A percentile compares a stretch with the other conserved stretches of the same genome.
Evolutionary conservation across 2,113 vertebrate genomes (phyloP).

Genomic region (Upupa epops): DNA sequence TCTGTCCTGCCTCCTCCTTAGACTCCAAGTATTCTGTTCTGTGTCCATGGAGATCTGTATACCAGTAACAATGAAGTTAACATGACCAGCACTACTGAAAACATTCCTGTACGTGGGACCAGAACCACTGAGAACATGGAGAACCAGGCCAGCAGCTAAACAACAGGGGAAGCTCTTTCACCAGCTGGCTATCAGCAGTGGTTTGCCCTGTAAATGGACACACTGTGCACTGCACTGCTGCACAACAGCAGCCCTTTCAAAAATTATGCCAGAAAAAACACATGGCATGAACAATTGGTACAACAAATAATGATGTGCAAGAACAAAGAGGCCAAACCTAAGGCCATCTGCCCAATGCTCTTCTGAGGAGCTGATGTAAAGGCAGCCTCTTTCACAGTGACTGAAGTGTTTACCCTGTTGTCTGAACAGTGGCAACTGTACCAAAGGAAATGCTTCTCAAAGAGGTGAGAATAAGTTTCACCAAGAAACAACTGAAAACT

Average conservation of each 20-base stretch:
- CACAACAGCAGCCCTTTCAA: neutral
- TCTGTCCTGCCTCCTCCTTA: neutral
- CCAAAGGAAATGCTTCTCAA: neutral
- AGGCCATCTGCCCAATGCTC: neutral
- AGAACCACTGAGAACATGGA: neutral
- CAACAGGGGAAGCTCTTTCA: neutral
- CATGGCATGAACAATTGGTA: neutral
- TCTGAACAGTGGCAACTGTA: neutral
- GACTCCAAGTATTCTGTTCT: neutral
- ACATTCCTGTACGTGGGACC: fast-evolving
- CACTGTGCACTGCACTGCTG: neutral
- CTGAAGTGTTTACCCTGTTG: neutral
- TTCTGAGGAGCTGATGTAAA: neutral
- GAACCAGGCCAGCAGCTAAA: neutral
- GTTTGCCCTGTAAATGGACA: neutral
- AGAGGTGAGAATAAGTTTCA: neutral
- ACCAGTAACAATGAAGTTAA: neutral
- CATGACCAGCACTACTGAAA: fast-evolving
- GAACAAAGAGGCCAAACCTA: neutral
- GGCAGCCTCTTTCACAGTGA: neutral
- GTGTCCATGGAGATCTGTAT: fast-evolving
- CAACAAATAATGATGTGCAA: neutral
- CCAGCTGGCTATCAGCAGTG: fast-evolving
- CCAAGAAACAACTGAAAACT: neutral
- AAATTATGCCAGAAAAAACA: neutral